Conservation (phyloP, 1,140 invertebrate genomes). For the Papilio dardanus region DNA sequence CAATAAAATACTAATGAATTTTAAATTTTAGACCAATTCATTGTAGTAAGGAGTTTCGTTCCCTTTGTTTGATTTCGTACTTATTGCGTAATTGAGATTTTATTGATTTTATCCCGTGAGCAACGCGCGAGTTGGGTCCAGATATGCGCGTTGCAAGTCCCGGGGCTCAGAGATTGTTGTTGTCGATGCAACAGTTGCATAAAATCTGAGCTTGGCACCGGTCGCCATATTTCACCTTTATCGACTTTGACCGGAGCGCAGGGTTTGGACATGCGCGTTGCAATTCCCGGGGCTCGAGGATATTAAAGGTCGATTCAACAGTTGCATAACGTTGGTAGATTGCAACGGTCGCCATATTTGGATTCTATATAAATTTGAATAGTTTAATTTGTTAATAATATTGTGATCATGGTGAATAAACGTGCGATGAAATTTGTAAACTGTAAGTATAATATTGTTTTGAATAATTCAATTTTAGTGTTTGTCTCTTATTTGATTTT, state of each 20-base stretch:
- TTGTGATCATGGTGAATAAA: no score
- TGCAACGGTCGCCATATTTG: neutral
- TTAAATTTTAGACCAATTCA: no score
- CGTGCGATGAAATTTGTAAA: no score
- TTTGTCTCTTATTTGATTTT: no score
- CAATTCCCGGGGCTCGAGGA: neutral
- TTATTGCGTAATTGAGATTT: neutral
- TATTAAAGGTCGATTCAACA: neutral
- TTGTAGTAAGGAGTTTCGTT: neutral
- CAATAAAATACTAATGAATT: no score
- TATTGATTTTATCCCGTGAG: constrained; percentile 7
- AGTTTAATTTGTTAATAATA: neutral
- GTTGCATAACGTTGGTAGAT: neutral
- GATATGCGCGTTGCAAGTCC: constrained; percentile 25
- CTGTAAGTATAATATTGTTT: no score
- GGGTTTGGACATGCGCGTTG: constrained; percentile 10
- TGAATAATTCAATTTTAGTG: no score
- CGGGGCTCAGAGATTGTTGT: neutral
- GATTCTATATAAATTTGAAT: neutral
- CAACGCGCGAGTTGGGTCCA: no score
- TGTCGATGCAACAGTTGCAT: neutral
- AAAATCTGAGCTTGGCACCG: neutral
- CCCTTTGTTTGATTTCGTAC: neutral
- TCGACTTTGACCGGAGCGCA: neutral
- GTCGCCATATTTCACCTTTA: neutral